These are phyloP conservation scores for Cryptoblepharus egeriae DNA, from an alignment of 2,797 vertebrate species.

Conservation along the genomic window DNA sequence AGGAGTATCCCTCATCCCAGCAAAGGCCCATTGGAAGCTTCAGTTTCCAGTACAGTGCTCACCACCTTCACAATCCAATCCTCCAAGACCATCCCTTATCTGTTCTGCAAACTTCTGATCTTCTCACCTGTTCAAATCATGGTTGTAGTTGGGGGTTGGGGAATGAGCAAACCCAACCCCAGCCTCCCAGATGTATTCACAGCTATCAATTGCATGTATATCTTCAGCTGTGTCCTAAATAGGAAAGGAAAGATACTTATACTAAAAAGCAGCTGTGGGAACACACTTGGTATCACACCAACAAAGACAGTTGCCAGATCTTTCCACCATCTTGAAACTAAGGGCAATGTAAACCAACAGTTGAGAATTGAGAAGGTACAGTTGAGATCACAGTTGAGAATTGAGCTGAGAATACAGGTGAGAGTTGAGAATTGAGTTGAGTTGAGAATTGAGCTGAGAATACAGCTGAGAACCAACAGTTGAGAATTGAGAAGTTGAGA, in stretches of 20 bases:
- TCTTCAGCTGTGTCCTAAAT: slow-evolving; percentile 91
- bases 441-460: too few species aligned
- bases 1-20: background rate
- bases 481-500: too few species aligned
- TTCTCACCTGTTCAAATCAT: slow-evolving; percentile 95
- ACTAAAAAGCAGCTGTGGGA: slow-evolving; percentile 3
- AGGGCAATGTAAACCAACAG: too few species aligned
- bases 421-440: too few species aligned
- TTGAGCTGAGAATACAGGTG: too few species aligned
- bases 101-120: slow-evolving; percentile 13
- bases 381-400: too few species aligned
- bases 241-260: slow-evolving; percentile 3
- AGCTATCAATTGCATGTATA: slow-evolving; percentile 98
- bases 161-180: slow-evolving; percentile 98
- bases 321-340: background rate
- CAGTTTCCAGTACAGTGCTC: background rate
- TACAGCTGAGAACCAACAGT: too few species aligned
- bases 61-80: background rate
- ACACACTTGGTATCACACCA: background rate
- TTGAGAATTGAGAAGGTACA: too few species aligned
- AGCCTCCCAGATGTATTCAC: slow-evolving; percentile 99
- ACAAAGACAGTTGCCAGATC: background rate
- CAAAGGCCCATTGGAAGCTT: background rate
- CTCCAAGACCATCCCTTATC: background rate
- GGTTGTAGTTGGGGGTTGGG: slow-evolving; percentile 92